Base-by-base conservation (phyloP, 2,888 invertebrate species). In the Nomada goodeniana region DNA sequence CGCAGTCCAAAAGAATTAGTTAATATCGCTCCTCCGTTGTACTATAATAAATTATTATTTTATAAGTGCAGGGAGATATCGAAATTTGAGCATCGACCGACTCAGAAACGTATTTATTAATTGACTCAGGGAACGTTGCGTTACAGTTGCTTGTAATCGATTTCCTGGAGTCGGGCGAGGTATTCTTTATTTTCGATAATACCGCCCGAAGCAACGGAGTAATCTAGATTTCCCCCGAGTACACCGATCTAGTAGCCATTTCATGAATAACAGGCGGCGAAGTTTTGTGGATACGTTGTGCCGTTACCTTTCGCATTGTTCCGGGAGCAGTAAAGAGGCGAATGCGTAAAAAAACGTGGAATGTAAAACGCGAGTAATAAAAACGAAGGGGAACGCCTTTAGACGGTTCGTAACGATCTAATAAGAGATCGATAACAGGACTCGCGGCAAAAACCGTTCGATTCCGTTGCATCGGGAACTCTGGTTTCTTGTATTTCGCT, bases 391-490 rank as follows among this genome's bases (percentile, higher is more conserved):
- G 81, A 80, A 72, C 55, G 57, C 61, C 65, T 80, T 70, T 23
- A 15, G 73, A 57, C 65, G 60, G 65, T 72, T 72, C 55, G 61
- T 65, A 72, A 80, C 81, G 67, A 80, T 81, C 72, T 71, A 80
- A 80, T 81, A 72, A 72, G 61, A 80, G 65, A 80, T 80, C 72
- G 64, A 80, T 80, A 80, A 80, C 80, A 80, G 80, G 52, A 80
- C 81, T 80, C 29, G 60, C 0, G 0, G 67, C 11, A 61, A 72
- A 68, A 80, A 72, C n/a, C 5, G 13, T 15, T 47, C 55, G 53
- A 67, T 72, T 42, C 81, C 73, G 81, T 80, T 78, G 68, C 26
- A 68, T 68, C 63, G 61, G 63, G 13, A 61, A 36, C 67, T 36
- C n/a, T 18, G 9, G n/a, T 52, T 80, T 80, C 80, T 80, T 72